Percentiles rank a stretch among this genome's conserved stretches.
These are phyloP conservation scores for Stenurella melanura DNA, from an alignment of 2,888 invertebrate species.

Conservation along the genomic window DNA sequence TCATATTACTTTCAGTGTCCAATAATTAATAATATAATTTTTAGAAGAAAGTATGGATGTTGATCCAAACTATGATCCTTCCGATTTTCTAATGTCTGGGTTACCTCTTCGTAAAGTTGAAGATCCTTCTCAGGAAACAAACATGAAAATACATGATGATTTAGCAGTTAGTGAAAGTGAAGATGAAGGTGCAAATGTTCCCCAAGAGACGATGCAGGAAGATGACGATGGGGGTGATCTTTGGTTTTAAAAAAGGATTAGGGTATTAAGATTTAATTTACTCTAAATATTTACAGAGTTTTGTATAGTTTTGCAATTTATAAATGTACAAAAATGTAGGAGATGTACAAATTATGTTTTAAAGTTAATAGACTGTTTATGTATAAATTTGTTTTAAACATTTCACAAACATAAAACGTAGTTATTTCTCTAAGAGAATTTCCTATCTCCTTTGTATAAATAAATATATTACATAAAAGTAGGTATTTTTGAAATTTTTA, in stretches of 20 bases:
- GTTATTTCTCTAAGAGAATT: too few relatives aligned
- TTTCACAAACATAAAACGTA: too few relatives aligned
- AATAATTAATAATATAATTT: conserved; percentile 50
- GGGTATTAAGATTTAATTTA: conserved; percentile 1
- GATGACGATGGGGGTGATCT: conserved; percentile 76
- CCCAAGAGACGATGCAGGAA: conserved; percentile 61
- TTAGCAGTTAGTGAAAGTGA: conserved; percentile 87
- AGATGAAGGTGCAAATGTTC: conserved; percentile 74
- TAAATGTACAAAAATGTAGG: not conserved
- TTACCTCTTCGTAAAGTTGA: conserved; percentile 62
- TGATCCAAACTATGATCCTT: conserved; percentile 90
- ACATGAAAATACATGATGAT: conserved; percentile 82
- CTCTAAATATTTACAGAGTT: conserved; percentile 1
- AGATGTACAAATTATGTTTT: not conserved
- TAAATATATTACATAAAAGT: too few relatives aligned
- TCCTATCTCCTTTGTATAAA: too few relatives aligned
- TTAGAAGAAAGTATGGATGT: conserved; percentile 84
- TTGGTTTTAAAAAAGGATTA: conserved; percentile 74
- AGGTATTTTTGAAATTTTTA: too few relatives aligned
- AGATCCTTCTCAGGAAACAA: conserved; percentile 65
- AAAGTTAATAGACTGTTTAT: not conserved
- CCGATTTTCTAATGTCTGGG: conserved; percentile 84
- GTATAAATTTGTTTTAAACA: not conserved
- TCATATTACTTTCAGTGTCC: too few relatives aligned
- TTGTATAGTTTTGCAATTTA: not conserved